Percentiles rank a stretch among this genome's conserved stretches.
Conservation (phyloP, 2,113 vertebrate species). For the Phalacrocorax pelagicus region DNA sequence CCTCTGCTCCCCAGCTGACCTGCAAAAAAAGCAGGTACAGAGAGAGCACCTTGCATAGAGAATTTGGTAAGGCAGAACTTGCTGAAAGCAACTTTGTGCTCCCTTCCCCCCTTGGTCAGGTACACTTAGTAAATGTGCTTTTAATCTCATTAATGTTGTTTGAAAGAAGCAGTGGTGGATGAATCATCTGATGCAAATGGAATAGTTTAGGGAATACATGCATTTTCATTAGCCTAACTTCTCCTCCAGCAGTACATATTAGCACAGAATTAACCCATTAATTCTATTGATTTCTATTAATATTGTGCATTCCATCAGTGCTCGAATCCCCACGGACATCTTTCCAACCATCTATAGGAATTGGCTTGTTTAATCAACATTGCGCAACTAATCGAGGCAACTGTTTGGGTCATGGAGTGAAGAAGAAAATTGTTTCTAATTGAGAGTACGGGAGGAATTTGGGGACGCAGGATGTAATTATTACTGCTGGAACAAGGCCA, state of each 20-base stretch:
- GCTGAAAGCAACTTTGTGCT: neutral
- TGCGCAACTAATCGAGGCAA: constrained; percentile 18
- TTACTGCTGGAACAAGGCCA: neutral
- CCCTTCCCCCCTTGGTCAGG: neutral
- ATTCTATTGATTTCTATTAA: constrained; percentile 65
- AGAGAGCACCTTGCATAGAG: neutral
- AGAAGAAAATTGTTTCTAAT: constrained; percentile 37
- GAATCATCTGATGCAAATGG: constrained; percentile 65
- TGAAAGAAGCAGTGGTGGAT: constrained; percentile 18
- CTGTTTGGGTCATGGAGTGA: constrained; percentile 16
- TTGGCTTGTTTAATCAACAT: constrained; percentile 59
- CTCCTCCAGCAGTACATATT: constrained; percentile 27
- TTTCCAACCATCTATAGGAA: neutral
- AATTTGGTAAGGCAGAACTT: neutral
- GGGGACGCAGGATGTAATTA: neutral
- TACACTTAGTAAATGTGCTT: constrained; percentile 31
- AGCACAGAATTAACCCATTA: constrained; percentile 64
- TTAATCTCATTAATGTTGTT: constrained; percentile 40
- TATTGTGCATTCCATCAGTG: neutral
- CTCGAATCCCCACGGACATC: neutral
- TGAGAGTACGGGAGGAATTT: neutral
- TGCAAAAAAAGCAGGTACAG: neutral
- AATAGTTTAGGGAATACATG: constrained; percentile 55
- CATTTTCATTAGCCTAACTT: constrained; percentile 64
- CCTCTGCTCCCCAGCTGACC: neutral